Evolutionary conservation across 2,888 invertebrate species (phyloP).

Genomic region (Spisula subtruncata): DNA sequence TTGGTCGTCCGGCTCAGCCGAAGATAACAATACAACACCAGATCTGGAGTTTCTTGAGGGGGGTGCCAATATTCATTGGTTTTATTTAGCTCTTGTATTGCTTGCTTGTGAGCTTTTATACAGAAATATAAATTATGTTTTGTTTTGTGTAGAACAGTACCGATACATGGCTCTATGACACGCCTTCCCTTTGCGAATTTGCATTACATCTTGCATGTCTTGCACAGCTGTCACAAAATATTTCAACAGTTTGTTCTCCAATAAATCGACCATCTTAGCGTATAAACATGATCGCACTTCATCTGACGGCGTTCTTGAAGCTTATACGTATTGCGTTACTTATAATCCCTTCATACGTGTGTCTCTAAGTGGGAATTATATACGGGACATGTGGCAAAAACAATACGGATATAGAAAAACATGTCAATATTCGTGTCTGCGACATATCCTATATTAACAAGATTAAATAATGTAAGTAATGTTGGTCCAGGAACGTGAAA

Average conservation of each 20-base stretch:
- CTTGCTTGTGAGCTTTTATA: too few species aligned
- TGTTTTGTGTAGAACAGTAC: too few species aligned
- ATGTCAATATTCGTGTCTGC: conserved; percentile 10
- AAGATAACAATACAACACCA: too few species aligned
- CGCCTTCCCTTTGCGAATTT: too few species aligned
- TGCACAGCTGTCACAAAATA: too few species aligned
- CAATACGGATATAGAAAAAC: neutral
- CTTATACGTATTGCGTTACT: neutral
- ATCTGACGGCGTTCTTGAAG: neutral
- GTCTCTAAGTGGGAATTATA: neutral
- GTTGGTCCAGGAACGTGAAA: neutral
- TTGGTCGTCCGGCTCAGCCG: too few species aligned
- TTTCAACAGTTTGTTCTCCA: neutral
- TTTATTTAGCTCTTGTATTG: too few species aligned
- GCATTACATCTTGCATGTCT: too few species aligned
- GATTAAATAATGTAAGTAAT: neutral
- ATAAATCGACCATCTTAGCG: neutral
- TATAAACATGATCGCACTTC: neutral
- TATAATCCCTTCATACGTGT: neutral
- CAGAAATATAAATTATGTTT: too few species aligned
- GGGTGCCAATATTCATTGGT: too few species aligned
- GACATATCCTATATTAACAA: neutral
- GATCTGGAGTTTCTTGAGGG: too few species aligned
- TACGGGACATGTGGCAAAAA: neutral
- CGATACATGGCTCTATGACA: too few species aligned